Evolutionary conservation across 2,113 vertebrate species (phyloP).

Genomic region (Arvicanthis niloticus): DNA sequence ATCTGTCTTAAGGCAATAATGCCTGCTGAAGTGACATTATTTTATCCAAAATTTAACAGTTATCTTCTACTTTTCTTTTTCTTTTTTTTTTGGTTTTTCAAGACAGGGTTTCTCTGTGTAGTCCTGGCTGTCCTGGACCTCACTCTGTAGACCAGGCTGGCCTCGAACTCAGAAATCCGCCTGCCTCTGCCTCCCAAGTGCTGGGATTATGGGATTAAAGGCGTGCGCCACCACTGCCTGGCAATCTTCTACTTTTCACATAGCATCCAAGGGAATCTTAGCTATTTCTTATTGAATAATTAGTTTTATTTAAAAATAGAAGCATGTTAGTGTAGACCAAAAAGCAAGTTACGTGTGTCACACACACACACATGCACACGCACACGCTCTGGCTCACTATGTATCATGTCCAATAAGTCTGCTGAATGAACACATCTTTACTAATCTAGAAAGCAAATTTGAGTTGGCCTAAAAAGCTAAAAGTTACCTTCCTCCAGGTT

Average conservation of each 20-base stretch:
- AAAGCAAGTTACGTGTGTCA: not conserved
- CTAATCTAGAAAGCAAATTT: not conserved
- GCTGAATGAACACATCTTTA: not conserved
- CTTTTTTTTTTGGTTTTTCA: too few relatives aligned
- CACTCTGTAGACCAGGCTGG: too few relatives aligned
- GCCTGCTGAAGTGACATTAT: not conserved
- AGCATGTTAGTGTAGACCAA: not conserved
- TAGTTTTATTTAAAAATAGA: constrained; percentile 14
- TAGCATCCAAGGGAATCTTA: not conserved
- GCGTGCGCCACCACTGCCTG: too few relatives aligned
- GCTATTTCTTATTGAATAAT: not conserved
- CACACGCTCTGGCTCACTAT: not conserved
- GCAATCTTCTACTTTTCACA: not conserved
- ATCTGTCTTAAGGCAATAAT: not conserved
- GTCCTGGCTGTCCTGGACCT: too few relatives aligned
- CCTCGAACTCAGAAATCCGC: too few relatives aligned
- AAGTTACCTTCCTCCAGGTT: not conserved
- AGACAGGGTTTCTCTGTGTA: too few relatives aligned
- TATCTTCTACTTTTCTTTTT: too few relatives aligned
- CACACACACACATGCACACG: too few relatives aligned
- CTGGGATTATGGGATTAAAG: too few relatives aligned
- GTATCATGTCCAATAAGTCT: not conserved
- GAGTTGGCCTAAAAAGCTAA: not conserved
- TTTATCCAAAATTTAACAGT: not conserved
- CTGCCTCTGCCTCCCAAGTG: too few relatives aligned